Conservation (phyloP, 2,113 vertebrate species). For the Penelope pileata region DNA sequence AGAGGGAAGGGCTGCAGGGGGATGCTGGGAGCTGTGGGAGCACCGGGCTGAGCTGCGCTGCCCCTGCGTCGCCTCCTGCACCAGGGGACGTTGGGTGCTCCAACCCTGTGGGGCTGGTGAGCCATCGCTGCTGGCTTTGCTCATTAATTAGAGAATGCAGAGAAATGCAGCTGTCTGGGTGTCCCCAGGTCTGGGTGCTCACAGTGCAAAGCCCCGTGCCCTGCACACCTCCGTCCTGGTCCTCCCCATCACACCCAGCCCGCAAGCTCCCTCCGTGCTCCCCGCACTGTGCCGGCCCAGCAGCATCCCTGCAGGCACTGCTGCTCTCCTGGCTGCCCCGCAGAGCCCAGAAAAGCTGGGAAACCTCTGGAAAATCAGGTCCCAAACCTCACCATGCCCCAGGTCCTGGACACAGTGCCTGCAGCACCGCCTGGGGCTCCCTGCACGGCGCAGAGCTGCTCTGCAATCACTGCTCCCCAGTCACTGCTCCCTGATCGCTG, state of each 20-base stretch:
- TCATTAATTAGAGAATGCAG: background rate
- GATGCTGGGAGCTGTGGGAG: background rate
- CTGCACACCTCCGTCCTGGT: background rate
- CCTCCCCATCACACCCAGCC: background rate
- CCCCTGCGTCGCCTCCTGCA: background rate
- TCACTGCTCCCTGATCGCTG: background rate
- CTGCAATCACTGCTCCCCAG: background rate
- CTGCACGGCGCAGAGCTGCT: background rate
- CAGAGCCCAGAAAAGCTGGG: background rate
- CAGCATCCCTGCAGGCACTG: background rate
- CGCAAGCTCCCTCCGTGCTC: background rate
- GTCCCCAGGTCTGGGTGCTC: background rate
- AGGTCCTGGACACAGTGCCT: accelerated
- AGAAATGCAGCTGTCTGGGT: background rate
- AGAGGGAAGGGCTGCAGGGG: background rate
- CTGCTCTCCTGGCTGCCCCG: background rate
- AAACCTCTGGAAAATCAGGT: slow-evolving; percentile 4
- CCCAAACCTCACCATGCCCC: background rate
- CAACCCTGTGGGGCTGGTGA: accelerated
- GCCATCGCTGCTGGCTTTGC: background rate
- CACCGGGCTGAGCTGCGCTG: accelerated
- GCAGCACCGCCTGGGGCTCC: background rate
- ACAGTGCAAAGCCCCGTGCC: accelerated
- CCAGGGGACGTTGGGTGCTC: accelerated
- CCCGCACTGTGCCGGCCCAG: background rate